Base-by-base conservation (phyloP, 2,888 invertebrate species). In the Agriopis marginaria region DNA sequence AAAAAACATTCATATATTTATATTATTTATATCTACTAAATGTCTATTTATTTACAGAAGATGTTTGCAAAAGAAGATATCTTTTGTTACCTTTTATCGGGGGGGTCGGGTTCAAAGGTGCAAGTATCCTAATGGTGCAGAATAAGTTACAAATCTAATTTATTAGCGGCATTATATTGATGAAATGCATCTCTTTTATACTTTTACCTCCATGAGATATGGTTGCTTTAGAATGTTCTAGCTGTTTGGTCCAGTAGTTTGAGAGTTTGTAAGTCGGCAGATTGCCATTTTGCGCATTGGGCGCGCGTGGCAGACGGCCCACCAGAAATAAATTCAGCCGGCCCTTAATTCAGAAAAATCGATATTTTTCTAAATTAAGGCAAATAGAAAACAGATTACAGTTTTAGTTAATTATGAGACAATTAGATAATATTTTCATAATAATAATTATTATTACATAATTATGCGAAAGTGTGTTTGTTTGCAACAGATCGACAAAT, bases 111-210 rank as follows among this genome's bases (percentile, higher is more conserved):
- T 71, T 72, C 69, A 72, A 68, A 69, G 71, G 70, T 66, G 23
- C 17, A 49, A 32, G 32, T 63, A 66, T 68, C 65, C 47, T 72
- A 71, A 71, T 68, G 69, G 56, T 61, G 59, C 64, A 63, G 56
- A 71, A 72, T 73, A 76, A 66, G 66, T 74, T 66, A 70, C 74
- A 75, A 82, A 85, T 78, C 82, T 83, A 83, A 86, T 86, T 82
- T 86, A 86, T 86, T 84, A 80, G 75, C 72, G 66, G 70, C 73
- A 76, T 75, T 75, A 75, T 80, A 86, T 84, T 82, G 82, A 81
- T 78, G 81, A 82, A 83, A 81, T 84, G 84, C 84, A 84, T 83
- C 79, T 82, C 68, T 77, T 76, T 77, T 65, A 70, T 66, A 75
- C 72, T 75, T 74, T 63, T 66, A 63, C 54, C 53, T 63, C 60